Percentiles rank a stretch among this genome's conserved stretches.
Conservation (phyloP, 2,888 invertebrate genomes). For the Mylabris sibirica region DNA sequence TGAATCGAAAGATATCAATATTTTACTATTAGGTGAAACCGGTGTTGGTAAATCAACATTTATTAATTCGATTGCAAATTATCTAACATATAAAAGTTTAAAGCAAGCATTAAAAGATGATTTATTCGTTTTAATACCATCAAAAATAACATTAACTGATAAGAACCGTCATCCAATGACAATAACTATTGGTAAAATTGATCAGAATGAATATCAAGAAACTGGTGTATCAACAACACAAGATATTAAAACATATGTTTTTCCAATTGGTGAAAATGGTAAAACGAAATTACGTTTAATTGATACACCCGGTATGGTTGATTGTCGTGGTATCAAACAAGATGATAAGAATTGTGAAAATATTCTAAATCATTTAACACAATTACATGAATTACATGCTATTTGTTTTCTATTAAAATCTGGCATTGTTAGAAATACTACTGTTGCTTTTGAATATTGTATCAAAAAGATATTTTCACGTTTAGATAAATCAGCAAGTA, state of each 20-base stretch:
- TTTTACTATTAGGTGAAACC: conserved; percentile 48
- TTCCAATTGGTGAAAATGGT: conserved; percentile 33
- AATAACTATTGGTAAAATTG: conserved; percentile 21
- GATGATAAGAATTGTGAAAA: conserved; percentile 46
- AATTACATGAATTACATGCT: conserved; percentile 45
- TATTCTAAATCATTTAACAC: conserved; percentile 44
- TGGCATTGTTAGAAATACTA: conserved; percentile 42
- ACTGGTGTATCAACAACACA: conserved; percentile 40
- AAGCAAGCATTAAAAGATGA: conserved; percentile 32
- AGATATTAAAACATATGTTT: conserved; percentile 40
- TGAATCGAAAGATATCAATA: conserved; percentile 42
- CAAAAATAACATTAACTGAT: conserved; percentile 41
- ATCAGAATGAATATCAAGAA: conserved; percentile 33
- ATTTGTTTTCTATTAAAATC: conserved; percentile 48
- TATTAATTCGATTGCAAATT: conserved; percentile 48
- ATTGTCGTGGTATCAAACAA: conserved; percentile 43
- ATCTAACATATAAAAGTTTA: conserved; percentile 38
- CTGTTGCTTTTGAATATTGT: conserved; percentile 49
- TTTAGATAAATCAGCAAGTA: conserved; percentile 47
- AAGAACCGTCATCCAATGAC: conserved; percentile 20
- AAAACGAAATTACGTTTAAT: conserved; percentile 46
- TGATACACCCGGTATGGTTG: conserved; percentile 51
- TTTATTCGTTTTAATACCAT: conserved; percentile 42
- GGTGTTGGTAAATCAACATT: conserved; percentile 53
- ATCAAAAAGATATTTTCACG: conserved; percentile 50